Base-by-base conservation (phyloP, 2,113 vertebrate species). In the Zeus faber region DNA sequence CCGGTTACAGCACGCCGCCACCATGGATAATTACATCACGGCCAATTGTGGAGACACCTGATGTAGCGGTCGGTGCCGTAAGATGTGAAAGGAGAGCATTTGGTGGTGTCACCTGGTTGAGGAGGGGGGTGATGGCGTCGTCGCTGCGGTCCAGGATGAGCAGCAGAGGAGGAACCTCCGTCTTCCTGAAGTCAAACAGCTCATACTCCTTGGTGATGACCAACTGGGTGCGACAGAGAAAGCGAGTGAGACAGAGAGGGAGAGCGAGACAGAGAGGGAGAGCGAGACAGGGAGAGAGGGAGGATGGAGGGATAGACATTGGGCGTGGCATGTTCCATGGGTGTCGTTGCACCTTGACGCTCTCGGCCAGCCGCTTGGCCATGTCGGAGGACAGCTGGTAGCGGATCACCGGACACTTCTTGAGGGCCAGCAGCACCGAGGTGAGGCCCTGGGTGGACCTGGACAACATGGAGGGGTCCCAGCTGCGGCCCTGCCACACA, bases 321-420 rank as follows among this genome's bases (percentile, higher is more conserved):
- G 20, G 10, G 58, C 35, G 21, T 33, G 5, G 37, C n/a, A 4
- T 3, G 13, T 40, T n/a, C 3, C 6, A 14, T 16, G 49, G 33
- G 21, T 45, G 5, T 7, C 33, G 3, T n/a, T 51, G 25, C 14
- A 97, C 96, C 94, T 99, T 99, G 39, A 99, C 94, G 0, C 90
- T 93, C 44, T 97, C 94, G 0, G 91, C 96, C 2, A 99, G 90
- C 24, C 94, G 89, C 55, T 95, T 96, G 0, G 95, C 91, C 57
- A 92, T 77, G 60, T 98, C 95, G 0, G 96, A 99, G 0, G 95
- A 95, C 41, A 96, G 91, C 86, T 97, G 95, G 72, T 98, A 98
- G 3, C 97, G 93, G 57, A 99, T 98, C 93, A 99, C 93, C 2
- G 97, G 97, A 60, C 97, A 99, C 40, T 99, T 99, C 88, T 99